Evolutionary conservation across 2,113 vertebrate genomes (phyloP), one percentile per base, ranked within the genome.

Genomic region (Nothocercus julius): DNA sequence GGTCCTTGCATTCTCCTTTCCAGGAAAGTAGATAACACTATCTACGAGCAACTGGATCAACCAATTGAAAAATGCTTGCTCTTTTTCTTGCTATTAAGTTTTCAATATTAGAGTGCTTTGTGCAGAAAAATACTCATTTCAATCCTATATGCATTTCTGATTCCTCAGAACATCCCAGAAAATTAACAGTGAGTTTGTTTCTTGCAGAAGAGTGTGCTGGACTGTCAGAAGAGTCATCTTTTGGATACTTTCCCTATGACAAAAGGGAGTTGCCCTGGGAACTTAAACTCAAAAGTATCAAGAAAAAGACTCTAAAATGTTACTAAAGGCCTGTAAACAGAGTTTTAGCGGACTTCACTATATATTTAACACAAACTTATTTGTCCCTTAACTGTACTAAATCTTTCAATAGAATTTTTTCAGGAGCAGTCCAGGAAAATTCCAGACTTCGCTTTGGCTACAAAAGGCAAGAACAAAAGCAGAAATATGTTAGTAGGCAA

Each of bases 351-450:
- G 92, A 90, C 89, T 83, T 88, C 84, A 73, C 27, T 77, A 42
- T 28, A 17, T 83, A 77, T 87, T 74, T 69, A 83, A 73, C 42
- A 34, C 21, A 56, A 93, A 77, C 49, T 85, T 79, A 63, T 62
- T 95, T 79, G 67, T 77, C 76, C 91, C 83, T 90, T 59, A 94
- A 70, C 72, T 56, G 34, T 42, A 91, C 49, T 82, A 93, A 94
- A 87, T 95, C 91, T 95, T 94, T 94, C 96, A 96, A 94, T 96
- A 95, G 90, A 82, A 82, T 90, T 96, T 96, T 95, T 96, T 95
- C 77, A 84, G 88, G 72, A 96, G 83, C 68, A 96, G 68, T 94
- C 85, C 95, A 94, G 80, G 82, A 97, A 97, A 96, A 91, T 96
- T 97, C 89, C 96, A 97, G 94, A 92, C 94, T 92, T 96, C 92